Percentiles rank a stretch among this genome's conserved stretches.
Evolutionary conservation across 2,888 invertebrate genomes (phyloP).

Genomic region (Hypena proboscidalis): DNA sequence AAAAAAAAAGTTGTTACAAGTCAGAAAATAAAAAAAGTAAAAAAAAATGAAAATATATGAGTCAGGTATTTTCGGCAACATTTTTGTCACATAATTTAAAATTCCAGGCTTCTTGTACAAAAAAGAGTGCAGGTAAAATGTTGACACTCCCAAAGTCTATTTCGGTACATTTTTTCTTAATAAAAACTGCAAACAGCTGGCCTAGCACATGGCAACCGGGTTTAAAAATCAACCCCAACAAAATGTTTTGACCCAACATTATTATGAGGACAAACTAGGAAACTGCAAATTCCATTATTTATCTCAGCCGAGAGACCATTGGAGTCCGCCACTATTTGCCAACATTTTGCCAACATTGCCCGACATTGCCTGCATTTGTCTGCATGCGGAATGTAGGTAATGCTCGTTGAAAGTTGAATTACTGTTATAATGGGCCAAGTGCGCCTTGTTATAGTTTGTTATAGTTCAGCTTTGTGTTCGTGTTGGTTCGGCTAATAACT

Average conservation of each 20-base stretch:
- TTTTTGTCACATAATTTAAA: too few relatives aligned
- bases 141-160: too few relatives aligned
- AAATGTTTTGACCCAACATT: conserved; percentile 4
- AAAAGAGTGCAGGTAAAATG: too few relatives aligned
- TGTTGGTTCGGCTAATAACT: too few relatives aligned
- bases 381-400: conserved; percentile 8
- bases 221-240: conserved; percentile 6
- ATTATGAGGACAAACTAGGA: conserved; percentile 6
- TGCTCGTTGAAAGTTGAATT: conserved; percentile 12
- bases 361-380: conserved; percentile 4
- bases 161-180: too few relatives aligned
- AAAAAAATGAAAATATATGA: too few relatives aligned
- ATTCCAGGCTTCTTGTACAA: too few relatives aligned
- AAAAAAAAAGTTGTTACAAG: too few relatives aligned
- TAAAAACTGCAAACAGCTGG: too few relatives aligned
- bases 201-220: conserved; percentile 10
- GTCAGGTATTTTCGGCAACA: too few relatives aligned
- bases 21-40: too few relatives aligned
- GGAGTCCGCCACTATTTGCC: conserved; percentile 2
- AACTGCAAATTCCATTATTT: conserved; percentile 13
- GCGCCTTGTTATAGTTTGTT: conserved; percentile 1
- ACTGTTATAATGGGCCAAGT: conserved; percentile 4
- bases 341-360: conserved; percentile 5
- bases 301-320: conserved; percentile 12
- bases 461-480: conserved; percentile 2